phyloP scores from a whole-genome alignment of 2,113 vertebrate genomes.

The Lamprologus tigripictilis region DNA sequence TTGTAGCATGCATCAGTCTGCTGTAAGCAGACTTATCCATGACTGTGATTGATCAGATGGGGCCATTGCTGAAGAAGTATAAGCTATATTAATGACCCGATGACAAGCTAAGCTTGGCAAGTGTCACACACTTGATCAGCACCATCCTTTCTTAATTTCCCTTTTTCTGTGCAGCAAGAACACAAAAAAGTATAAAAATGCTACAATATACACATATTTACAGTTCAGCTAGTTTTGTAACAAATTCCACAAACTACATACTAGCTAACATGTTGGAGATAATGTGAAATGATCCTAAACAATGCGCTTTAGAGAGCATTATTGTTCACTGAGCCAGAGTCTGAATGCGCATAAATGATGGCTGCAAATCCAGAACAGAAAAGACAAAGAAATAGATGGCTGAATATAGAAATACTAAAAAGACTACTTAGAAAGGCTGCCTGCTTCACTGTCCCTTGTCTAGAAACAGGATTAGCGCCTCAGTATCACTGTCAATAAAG shows the following conservation, averaged over 20 bases:
- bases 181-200: background rate
- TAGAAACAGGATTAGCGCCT: conserved; percentile 34
- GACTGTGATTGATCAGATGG: background rate
- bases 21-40: background rate
- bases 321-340: background rate
- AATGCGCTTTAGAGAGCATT: background rate
- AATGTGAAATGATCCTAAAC: background rate
- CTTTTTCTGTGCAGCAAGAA: background rate
- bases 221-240: background rate
- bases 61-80: background rate
- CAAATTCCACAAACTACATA: background rate
- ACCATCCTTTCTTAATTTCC: background rate
- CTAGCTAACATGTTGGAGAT: background rate
- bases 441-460: conserved; percentile 20
- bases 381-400: conserved; percentile 29
- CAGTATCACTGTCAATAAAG: conserved; percentile 45
- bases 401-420: conserved; percentile 27
- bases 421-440: background rate
- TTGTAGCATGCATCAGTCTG: background rate
- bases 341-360: background rate
- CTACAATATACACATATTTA: background rate
- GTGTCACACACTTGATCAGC: background rate
- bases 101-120: background rate
- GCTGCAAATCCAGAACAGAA: background rate
- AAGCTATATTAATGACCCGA: background rate